Evolutionary conservation across 2,797 vertebrate species (phyloP), one percentile per base, ranked within the genome.

Genomic region (Heteromormyrus szaboi): DNA sequence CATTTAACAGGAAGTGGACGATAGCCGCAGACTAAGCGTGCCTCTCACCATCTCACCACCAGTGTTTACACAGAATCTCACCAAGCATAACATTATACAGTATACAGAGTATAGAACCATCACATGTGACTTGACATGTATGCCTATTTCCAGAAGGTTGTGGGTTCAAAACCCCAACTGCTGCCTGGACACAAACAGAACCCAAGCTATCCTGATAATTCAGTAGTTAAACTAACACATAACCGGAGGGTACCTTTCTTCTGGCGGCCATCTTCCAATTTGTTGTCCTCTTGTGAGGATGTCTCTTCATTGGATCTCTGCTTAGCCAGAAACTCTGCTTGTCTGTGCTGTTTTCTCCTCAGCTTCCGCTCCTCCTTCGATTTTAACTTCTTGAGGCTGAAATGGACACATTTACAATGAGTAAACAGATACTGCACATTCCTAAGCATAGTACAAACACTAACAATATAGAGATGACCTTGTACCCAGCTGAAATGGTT

Each of bases 331-430:
- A 90, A 92, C 0, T 92, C 91, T 54, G 93, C 93, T 84, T 93
- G 91, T 50, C 93, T 96, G 12, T 92, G 92, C 86, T 92, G 91
- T 89, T 96, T 98, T 89, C 95, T 95, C 88, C 88, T 93, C 0
- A 94, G 0, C 81, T 94, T 97, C 87, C 88, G 96, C 53, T 97
- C 96, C 85, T 96, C 94, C 93, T 97, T 99, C 76, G 94, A 93
- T 93, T 96, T 97, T 65, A 97, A 90, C 90, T 97, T 98, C 93
- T 95, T 98, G 79, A 94, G 90, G 93, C 98, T 87, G 54, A 62
- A 12, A 62, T 51, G 51, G 17, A 65, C 22, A 87, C 17, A 44
- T 25, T 53, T 86, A 54, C 22, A 37, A 86, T 7, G 51, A 85
- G 44, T 4, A 51, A 41, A 84, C 8, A 29, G 1, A 48, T 22